Evolutionary conservation across 2,797 vertebrate genomes (phyloP), one percentile per base, ranked within the genome.

Genomic region (Danio kyathit): DNA sequence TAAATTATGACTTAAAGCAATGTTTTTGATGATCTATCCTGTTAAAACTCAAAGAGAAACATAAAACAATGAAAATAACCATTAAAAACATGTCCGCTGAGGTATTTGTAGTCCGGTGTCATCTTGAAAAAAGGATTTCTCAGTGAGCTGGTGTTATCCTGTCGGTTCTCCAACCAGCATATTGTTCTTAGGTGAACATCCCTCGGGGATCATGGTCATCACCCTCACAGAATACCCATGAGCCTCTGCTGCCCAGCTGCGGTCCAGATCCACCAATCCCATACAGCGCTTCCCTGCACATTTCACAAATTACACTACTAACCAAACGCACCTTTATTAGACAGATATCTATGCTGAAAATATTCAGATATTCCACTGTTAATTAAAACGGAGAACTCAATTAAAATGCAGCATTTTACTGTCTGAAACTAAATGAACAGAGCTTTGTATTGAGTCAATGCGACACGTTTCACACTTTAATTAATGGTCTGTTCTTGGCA

Each of bases 101-200:
- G 29, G 13, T 54, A 16, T 54, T 54, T 54, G 16, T 7, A 71
- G 16, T 17, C 29, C 49, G 41, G 10, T 9, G 1, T 8, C 38
- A 29, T 61, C 49, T 40, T 71, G 67, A 59, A 4, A 7, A 44
- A 17, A 40, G 11, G 10, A 4, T 46, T 73, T 56, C 38, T 59
- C n/a, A 21, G 16, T 7, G 54, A 46, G n/a, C 59, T 41, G 16
- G 54, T 10, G 54, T 46, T 61, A 41, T 79, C 16, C 61, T 38
- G 19, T 46, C 16, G 72, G 80, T 49, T 90, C 88, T 52, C 97
- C 98, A 77, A 98, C 92, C 72, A 99, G 89, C 96, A 99, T 95
- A 93, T 99, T 98, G 91, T 99, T 99, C 91, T 99, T 99, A 6
- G 98, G 98, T 40, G 98, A 97, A 85, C 98, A 99, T 76, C 95